phyloP scores from a whole-genome alignment of 1,140 invertebrate species.

The Zaprionus capensis region DNA sequence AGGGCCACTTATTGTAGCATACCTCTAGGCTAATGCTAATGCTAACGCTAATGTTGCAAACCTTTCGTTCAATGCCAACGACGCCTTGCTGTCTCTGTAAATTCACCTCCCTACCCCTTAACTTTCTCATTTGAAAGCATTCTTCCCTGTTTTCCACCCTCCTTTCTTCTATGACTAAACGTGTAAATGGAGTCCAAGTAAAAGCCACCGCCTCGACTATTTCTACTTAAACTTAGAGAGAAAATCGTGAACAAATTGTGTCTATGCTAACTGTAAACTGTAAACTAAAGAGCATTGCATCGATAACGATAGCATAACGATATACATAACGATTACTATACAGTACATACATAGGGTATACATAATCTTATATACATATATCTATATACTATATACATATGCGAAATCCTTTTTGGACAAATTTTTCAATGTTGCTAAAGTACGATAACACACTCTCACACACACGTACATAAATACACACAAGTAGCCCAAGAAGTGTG shows the following conservation, averaged over 20 bases:
- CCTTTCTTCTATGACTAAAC: conserved; percentile 61
- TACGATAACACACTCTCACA: conserved; percentile 20
- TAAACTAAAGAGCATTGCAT: conserved; percentile 42
- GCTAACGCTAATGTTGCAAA: conserved; percentile 19
- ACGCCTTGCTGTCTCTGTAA: conserved; percentile 37
- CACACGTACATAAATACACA: conserved; percentile 10
- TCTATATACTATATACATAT: conserved; percentile 53
- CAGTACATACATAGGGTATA: conserved; percentile 43
- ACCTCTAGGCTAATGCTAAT: conserved; percentile 40
- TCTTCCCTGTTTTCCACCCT: conserved; percentile 44
- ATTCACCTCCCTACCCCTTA: neutral
- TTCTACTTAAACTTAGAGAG: conserved; percentile 75
- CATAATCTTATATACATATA: conserved; percentile 29
- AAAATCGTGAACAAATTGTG: conserved; percentile 81
- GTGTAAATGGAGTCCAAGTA: conserved; percentile 83
- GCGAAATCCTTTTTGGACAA: conserved; percentile 77
- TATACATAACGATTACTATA: conserved; percentile 51
- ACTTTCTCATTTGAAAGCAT: conserved; percentile 1
- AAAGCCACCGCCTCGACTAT: conserved; percentile 83
- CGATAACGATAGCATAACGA: conserved; percentile 59
- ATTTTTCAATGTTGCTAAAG: conserved; percentile 76
- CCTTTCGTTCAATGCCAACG: conserved; percentile 27
- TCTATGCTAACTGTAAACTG: conserved; percentile 67
- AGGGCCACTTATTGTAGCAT: conserved; percentile 43
- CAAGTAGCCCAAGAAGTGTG: conserved; percentile 24